Conservation (phyloP, 2,113 vertebrate species). For the Felis chaus region DNA sequence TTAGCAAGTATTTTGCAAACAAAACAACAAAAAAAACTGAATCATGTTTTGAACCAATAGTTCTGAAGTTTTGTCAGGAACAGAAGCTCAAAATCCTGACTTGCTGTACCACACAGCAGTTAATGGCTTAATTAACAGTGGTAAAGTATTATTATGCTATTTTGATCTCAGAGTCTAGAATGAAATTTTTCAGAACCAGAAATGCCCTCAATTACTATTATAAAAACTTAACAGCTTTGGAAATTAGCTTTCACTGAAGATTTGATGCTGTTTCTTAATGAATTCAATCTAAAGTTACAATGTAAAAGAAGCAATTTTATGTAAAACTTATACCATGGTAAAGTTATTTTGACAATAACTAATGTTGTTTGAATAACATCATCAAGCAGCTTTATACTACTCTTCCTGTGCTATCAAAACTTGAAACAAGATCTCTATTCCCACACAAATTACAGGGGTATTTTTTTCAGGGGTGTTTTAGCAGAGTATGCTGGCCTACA, state of each 20-base stretch:
- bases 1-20: not conserved
- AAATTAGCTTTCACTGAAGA: not conserved
- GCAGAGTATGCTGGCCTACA: not conserved
- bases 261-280: not conserved
- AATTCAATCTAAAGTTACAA: slow-evolving; percentile 33
- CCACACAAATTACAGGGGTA: not conserved
- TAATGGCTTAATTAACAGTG: not conserved
- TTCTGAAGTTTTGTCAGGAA: not conserved
- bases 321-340: not conserved
- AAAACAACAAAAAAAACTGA: not conserved
- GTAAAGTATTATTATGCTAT: not conserved
- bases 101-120: not conserved
- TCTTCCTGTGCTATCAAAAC: not conserved
- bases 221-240: not conserved
- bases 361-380: not conserved
- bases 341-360: not conserved
- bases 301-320: not conserved
- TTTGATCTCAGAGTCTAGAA: not conserved
- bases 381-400: not conserved
- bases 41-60: not conserved
- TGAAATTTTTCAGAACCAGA: not conserved
- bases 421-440: not conserved
- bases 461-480: not conserved
- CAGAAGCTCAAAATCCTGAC: not conserved
- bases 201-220: not conserved